These are phyloP conservation scores for Apteryx mantelli DNA, from an alignment of 2,113 vertebrate species.

Conservation along the genomic window DNA sequence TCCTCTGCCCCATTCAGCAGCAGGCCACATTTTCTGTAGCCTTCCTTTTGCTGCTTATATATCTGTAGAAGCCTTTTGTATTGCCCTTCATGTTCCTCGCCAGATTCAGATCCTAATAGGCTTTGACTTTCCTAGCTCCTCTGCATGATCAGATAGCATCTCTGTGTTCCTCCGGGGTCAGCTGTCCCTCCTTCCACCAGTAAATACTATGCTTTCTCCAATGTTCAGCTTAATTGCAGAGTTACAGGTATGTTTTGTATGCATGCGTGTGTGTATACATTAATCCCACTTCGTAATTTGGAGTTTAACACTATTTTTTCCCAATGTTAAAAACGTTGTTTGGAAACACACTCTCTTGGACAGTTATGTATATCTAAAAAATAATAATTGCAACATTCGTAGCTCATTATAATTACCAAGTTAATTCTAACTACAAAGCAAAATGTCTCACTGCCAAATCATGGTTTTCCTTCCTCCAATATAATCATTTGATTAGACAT, in stretches of 20 bases:
- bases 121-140: neutral
- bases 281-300: neutral
- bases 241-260: neutral
- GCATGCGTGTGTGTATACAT: neutral
- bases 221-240: neutral
- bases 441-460: conserved; percentile 51
- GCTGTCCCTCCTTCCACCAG: neutral
- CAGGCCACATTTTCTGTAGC: neutral
- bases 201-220: neutral
- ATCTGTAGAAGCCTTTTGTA: neutral
- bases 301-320: neutral
- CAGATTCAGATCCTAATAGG: neutral
- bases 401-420: conserved; percentile 18
- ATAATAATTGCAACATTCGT: conserved; percentile 26
- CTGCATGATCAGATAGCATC: neutral
- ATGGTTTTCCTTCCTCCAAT: conserved; percentile 35
- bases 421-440: conserved; percentile 63
- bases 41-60: neutral
- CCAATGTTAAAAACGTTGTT: neutral
- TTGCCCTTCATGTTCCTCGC: neutral
- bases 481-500: conserved; percentile 59
- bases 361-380: neutral
- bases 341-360: neutral
- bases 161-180: neutral
- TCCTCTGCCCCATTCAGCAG: neutral